phyloP scores from a whole-genome alignment of 2,113 vertebrate genomes.

The Syngnathus floridae region DNA sequence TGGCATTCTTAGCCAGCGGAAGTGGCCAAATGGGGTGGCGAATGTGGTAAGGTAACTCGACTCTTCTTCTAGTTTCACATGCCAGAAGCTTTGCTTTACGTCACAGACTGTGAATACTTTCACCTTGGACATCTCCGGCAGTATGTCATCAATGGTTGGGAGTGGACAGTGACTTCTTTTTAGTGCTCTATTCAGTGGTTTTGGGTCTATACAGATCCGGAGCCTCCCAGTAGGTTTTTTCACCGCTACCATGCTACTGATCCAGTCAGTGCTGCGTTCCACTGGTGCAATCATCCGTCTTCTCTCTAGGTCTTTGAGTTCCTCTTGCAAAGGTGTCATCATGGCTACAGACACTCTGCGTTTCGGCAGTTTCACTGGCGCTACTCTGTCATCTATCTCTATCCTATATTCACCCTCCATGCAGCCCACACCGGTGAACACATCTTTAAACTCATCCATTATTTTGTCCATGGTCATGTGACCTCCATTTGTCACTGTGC shows the following conservation, averaged over 20 bases:
- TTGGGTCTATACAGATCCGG: conserved; percentile 22
- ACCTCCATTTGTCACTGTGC: no score
- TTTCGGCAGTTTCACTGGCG: no score
- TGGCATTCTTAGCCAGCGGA: conserved; percentile 23
- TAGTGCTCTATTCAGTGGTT: conserved; percentile 26
- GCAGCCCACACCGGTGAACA: no score
- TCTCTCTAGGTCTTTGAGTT: neutral
- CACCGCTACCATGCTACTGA: conserved; percentile 13
- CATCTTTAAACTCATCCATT: no score
- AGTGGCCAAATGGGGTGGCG: conserved; percentile 1
- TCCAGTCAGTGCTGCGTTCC: conserved; percentile 25
- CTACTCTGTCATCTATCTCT: no score
- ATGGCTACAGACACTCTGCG: neutral
- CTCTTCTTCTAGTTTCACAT: conserved; percentile 25
- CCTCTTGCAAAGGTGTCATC: conserved; percentile 2
- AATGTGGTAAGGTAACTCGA: conserved; percentile 28
- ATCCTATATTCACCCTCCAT: no score
- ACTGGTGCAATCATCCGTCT: conserved; percentile 22
- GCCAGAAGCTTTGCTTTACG: conserved; percentile 27
- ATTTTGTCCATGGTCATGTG: no score
- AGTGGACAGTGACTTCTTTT: conserved; percentile 25
- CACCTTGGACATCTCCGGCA: conserved; percentile 14
- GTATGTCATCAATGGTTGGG: conserved; percentile 23
- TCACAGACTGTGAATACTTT: conserved; percentile 31
- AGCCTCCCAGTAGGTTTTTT: conserved; percentile 21